These are phyloP conservation scores for Dyspetes luteomarginatus DNA, from an alignment of 2,888 invertebrate species.

Conservation along the genomic window DNA sequence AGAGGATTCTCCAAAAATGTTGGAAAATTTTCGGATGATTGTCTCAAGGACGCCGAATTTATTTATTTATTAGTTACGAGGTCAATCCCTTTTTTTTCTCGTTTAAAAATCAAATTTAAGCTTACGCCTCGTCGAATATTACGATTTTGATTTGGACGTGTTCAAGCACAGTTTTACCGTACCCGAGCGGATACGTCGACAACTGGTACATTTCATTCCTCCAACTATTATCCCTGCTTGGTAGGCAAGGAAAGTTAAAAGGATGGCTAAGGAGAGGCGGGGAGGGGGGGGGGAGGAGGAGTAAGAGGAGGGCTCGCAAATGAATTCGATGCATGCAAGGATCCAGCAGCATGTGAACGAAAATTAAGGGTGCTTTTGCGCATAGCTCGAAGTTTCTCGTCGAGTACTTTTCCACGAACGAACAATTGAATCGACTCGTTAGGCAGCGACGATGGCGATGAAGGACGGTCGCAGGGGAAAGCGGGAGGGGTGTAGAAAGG, in stretches of 20 bases:
- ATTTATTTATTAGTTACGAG: conserved; percentile 6
- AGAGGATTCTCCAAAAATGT: neutral
- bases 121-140: conserved; percentile 12
- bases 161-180: conserved; percentile 56
- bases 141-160: conserved; percentile 53
- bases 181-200: conserved; percentile 45
- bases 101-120: conserved; percentile 11
- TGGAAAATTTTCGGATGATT: neutral
- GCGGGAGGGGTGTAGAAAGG: neutral
- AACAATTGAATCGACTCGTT: conserved; percentile 67
- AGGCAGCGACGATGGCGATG: conserved; percentile 55
- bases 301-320: conserved; percentile 28
- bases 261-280: neutral
- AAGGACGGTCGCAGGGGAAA: conserved; percentile 23
- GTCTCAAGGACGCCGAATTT: neutral
- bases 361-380: conserved; percentile 63
- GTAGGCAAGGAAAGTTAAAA: neutral
- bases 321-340: conserved; percentile 62
- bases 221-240: conserved; percentile 36
- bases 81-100: conserved; percentile 2
- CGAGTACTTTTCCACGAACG: conserved; percentile 62
- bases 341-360: conserved; percentile 55
- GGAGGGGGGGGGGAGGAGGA: neutral
- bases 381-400: conserved; percentile 57
- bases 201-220: conserved; percentile 57